These are phyloP conservation scores for Cryptotermes secundus DNA, from an alignment of 1,140 invertebrate species.

Conservation along the genomic window DNA sequence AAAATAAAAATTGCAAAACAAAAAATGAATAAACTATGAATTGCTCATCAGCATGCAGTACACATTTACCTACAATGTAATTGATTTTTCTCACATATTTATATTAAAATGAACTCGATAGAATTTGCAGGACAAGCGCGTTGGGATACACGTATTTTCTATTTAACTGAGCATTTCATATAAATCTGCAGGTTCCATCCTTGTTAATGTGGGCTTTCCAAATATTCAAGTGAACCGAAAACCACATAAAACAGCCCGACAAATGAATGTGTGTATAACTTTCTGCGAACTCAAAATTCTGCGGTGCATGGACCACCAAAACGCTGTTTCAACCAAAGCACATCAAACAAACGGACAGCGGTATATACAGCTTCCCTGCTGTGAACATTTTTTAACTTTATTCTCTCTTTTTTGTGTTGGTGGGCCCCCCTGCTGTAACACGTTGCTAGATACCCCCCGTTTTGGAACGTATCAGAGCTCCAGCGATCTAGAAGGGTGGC, in stretches of 20 bases:
- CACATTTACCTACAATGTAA: no score
- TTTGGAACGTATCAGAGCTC: background rate
- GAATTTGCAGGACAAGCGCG: no score
- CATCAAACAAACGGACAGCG: background rate
- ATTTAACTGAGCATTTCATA: background rate
- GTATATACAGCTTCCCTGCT: constrained; percentile 3
- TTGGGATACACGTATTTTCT: background rate
- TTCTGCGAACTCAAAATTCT: constrained; percentile 19
- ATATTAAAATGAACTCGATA: no score
- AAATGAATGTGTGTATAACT: constrained; percentile 20
- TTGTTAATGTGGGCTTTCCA: constrained; percentile 1
- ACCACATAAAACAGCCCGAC: constrained; percentile 9
- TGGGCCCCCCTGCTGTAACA: background rate
- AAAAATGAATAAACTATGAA: no score
- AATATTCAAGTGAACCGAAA: constrained; percentile 13
- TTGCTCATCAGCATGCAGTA: no score
- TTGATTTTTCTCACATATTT: no score
- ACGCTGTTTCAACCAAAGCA: constrained; percentile 6
- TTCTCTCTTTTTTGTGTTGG: background rate
- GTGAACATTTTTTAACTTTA: constrained; percentile 16
- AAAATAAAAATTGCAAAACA: no score
- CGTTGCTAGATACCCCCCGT: background rate
- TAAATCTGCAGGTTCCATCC: background rate
- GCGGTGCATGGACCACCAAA: background rate
- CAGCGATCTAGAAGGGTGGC: background rate